Conservation (phyloP, 1,140 invertebrate species). For the Drosophila lowei region DNA sequence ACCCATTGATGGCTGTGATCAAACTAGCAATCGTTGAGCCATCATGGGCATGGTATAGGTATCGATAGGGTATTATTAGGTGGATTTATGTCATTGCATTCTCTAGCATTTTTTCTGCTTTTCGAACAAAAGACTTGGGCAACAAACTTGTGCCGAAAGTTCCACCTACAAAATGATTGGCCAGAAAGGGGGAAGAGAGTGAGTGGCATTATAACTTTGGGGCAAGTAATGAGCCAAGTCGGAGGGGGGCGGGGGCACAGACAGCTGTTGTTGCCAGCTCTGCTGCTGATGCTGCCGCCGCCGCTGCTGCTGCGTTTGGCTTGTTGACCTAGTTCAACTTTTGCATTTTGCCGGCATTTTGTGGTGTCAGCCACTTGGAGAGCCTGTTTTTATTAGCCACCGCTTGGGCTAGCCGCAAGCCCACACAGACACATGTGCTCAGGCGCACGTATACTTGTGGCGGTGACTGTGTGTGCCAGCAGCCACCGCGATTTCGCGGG, state of each 20-base stretch:
- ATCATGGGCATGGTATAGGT: not conserved
- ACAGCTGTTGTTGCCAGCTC: constrained; percentile 19
- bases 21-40: constrained; percentile 18
- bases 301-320: constrained; percentile 64
- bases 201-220: not conserved
- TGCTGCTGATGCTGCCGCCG: constrained; percentile 23
- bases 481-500: constrained; percentile 61
- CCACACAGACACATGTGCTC: constrained; percentile 15
- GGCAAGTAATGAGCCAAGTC: constrained; percentile 45
- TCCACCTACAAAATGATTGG: constrained; percentile 22
- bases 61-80: constrained; percentile 46
- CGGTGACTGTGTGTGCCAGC: not conserved
- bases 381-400: constrained; percentile 78
- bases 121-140: constrained; percentile 66
- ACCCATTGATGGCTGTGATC: constrained; percentile 20
- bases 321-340: constrained; percentile 82
- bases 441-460: not conserved
- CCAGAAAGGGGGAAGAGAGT: constrained; percentile 13
- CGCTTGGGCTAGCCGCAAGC: constrained; percentile 53
- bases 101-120: not conserved
- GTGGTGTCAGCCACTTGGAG: constrained; percentile 38
- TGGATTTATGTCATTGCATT: constrained; percentile 53
- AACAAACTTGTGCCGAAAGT: constrained; percentile 57
- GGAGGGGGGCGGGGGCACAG: not conserved
- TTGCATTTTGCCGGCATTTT: constrained; percentile 78